phyloP scores from a whole-genome alignment of 2,113 vertebrate genomes.

The Lichenostomus cassidix region DNA sequence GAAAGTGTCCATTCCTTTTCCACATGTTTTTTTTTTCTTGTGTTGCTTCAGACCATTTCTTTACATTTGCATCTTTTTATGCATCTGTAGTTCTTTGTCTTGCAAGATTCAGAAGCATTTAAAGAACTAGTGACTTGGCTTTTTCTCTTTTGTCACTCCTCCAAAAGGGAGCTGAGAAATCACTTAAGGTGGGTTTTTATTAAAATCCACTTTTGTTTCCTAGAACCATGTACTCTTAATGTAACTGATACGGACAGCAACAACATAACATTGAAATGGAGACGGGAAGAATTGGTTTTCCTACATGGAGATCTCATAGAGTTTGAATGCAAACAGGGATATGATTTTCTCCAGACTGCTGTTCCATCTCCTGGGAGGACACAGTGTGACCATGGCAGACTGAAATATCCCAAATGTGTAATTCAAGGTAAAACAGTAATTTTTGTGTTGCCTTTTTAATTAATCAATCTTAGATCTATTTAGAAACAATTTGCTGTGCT shows the following conservation, averaged over 20 bases:
- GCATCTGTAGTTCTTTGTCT: not conserved
- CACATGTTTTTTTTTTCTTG: not conserved
- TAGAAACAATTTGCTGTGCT: not conserved
- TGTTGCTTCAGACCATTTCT: not conserved
- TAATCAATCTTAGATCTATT: not conserved
- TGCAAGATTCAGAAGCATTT: not conserved
- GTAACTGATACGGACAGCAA: slow-evolving; percentile 41
- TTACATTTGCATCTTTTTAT: not conserved
- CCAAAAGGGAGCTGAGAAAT: not conserved
- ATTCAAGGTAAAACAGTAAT: slow-evolving; percentile 61
- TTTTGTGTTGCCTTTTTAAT: not conserved
- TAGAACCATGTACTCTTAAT: slow-evolving; percentile 73
- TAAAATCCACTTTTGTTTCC: not conserved
- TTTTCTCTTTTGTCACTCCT: not conserved
- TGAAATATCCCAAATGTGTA: slow-evolving; percentile 72
- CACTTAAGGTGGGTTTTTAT: not conserved
- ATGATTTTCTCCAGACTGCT: slow-evolving; percentile 23
- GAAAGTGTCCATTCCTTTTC: not conserved
- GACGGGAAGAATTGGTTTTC: slow-evolving; percentile 62
- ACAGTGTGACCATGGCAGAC: slow-evolving; percentile 57
- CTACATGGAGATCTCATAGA: slow-evolving; percentile 77
- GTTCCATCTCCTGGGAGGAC: slow-evolving; percentile 50
- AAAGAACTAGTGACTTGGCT: not conserved
- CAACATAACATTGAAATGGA: slow-evolving; percentile 74
- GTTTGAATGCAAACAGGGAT: slow-evolving; percentile 74